Evolutionary conservation across 2,113 vertebrate species (phyloP), one percentile per base, ranked within the genome.

Genomic region (Coptodon bakossiorum): DNA sequence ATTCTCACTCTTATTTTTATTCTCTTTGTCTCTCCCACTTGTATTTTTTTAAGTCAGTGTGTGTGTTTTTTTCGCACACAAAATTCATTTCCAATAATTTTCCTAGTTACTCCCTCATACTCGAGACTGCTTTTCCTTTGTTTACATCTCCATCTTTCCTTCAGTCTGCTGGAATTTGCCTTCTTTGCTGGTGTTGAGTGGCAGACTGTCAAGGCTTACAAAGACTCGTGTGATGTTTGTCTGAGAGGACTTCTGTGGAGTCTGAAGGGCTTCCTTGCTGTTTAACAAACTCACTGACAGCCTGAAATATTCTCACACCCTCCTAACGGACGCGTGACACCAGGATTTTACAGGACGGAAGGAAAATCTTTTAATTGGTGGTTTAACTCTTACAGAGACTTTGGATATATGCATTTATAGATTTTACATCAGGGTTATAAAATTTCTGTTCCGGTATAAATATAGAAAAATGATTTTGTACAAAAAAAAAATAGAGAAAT

Each of bases 251-350:
- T 78, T 31, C 81, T 68, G 82, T 31, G 11, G 89, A 89, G 88
- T 76, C 84, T 61, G 53, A 83, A 88, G 83, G 54, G 73, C 84
- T 82, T 83, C 54, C 54, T 88, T 61, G 43, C 36, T 80, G 59
- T 83, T 85, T 53, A 87, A 80, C 83, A 80, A 89, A 82, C 83
- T 82, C 73, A 38, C 88, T 57, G 86, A 89, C 79, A 86, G 83
- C 85, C 48, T 31, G 59, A 61, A 88, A 87, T 73, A 87, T 81
- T 52, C 73, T 38, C 27, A 50, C 43, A 50, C 43, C 6, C 11
- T 29, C 76, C 81, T 50, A 80, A 19, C 1, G 4, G 71, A 82
- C 19, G 56, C 48, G 7, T 6, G 82, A 91, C 16, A 80, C 36
- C 80, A 78, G 10, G 6, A 27, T 66, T 7, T 6, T 3, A 22